phyloP scores from a whole-genome alignment of 2,113 vertebrate species.

The Nyctibius bracteatus region DNA sequence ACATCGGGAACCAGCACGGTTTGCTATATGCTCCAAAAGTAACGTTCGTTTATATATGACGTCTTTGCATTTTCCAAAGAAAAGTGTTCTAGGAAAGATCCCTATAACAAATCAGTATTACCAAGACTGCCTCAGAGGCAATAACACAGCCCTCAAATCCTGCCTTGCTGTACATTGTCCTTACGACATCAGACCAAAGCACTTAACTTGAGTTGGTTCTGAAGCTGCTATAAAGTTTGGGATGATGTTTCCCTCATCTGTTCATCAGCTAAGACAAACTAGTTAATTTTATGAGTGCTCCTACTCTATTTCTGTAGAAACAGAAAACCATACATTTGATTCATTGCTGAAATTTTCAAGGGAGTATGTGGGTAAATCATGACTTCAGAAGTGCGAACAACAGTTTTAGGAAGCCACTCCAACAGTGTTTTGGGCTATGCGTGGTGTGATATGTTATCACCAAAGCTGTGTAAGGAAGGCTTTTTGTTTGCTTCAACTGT shows the following conservation, averaged over 20 bases:
- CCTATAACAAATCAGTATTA: not conserved
- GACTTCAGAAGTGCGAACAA: not conserved
- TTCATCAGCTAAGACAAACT: not conserved
- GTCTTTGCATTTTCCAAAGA: not conserved
- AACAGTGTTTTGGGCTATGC: not conserved
- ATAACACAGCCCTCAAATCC: not conserved
- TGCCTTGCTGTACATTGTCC: not conserved
- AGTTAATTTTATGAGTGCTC: not conserved
- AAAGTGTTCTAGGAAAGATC: not conserved
- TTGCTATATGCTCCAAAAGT: not conserved
- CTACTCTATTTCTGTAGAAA: not conserved
- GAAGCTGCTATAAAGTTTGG: not conserved
- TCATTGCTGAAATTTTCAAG: not conserved
- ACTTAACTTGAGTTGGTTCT: not conserved
- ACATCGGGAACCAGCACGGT: fast-evolving
- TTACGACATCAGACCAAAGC: not conserved
- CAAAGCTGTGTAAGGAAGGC: not conserved
- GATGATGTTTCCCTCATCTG: not conserved
- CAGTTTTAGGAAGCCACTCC: not conserved
- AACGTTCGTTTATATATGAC: not conserved
- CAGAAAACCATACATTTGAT: not conserved
- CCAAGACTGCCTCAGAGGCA: not conserved
- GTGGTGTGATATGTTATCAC: not conserved
- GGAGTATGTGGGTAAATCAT: not conserved
- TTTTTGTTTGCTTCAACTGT: not conserved